Evolutionary conservation across 92 coral and sea anemone species (phyloP), one percentile per base, ranked within the genome.

Genomic region (Phenganax subtilis): DNA sequence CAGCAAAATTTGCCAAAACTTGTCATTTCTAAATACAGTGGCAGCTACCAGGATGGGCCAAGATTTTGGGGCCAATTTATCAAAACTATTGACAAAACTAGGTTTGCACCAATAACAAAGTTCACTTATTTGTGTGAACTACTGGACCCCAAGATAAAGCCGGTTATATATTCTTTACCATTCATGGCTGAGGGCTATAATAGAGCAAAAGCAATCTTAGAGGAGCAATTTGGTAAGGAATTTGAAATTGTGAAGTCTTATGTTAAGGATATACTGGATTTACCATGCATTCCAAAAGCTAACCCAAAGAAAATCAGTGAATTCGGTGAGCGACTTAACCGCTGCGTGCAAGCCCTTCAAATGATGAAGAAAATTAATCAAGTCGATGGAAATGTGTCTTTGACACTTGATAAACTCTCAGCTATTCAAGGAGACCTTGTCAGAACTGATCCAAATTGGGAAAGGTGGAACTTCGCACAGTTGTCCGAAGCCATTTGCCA

Each of bases 31-130:
- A 67, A 37, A 80, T 76, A 75, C 57, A 54, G 57, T 11, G 82
- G 80, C 54, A 7, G n/a, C 55, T 75, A 27, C 12, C 68, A 71
- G n/a, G 85, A 71, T 59, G 71, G 85, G 80, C 85, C 75, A 7
- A 65, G 80, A 37, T 84, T 87, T 74, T 87, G 87, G 87, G 83
- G 80, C 17, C 85, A 87, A 16, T 87, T 87, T 55, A 64, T 68
- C 12, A 79, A 86, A 57, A 73, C 80, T 12, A 76, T 87, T 27
- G 86, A 84, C 27, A 74, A 81, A 67, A 57, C 68, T 0, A 75
- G 58, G 5, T 75, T 84, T 7, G 60, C 81, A 3, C 75, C 86
- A 0, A 84, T 84, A 12, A 63, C 68, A 44, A 84, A 84, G 64
- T 84, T 27, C 51, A 54, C 86, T 6, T 84, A 84, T 54, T 51